phyloP scores from a whole-genome alignment of 2,888 invertebrate genomes.

The Melanostoma mellinum region DNA sequence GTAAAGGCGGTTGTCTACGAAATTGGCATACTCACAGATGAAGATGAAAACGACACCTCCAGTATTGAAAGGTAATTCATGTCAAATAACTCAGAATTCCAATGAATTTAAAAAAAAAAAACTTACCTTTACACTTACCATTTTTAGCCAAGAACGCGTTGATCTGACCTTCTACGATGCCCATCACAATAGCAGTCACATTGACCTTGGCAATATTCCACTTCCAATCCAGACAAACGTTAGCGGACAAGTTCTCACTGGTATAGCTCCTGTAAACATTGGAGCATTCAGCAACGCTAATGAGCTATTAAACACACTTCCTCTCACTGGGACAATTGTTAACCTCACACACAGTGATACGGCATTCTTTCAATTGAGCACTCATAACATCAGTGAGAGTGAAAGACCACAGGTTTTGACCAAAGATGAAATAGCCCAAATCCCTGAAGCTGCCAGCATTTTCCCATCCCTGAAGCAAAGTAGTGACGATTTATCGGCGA shows the following conservation, averaged over 20 bases:
- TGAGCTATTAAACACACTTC: conserved; percentile 79
- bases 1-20: conserved; percentile 85
- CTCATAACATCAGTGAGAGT: conserved; percentile 76
- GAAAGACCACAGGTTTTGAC: conserved; percentile 77
- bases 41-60: conserved; percentile 81
- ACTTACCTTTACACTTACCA: neutral
- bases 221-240: conserved; percentile 84
- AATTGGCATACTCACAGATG: conserved; percentile 85
- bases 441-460: conserved; percentile 77
- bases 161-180: conserved; percentile 84
- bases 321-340: conserved; percentile 81
- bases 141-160: conserved; percentile 83
- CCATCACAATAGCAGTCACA: conserved; percentile 82
- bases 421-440: conserved; percentile 74
- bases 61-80: conserved; percentile 77
- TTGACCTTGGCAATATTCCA: conserved; percentile 83
- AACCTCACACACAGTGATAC: conserved; percentile 82
- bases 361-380: conserved; percentile 79
- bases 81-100: neutral
- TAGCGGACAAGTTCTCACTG: conserved; percentile 83
- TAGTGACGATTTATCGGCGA: conserved; percentile 44
- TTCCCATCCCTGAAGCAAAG: conserved; percentile 73
- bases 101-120: neutral
- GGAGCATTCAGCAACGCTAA: conserved; percentile 81
- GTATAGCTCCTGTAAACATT: conserved; percentile 82